A percentile compares a stretch with the other conserved stretches of the same genome.
phyloP scores from a whole-genome alignment of 2,113 vertebrate genomes.

The Machaerirhynchus nigripectus region DNA sequence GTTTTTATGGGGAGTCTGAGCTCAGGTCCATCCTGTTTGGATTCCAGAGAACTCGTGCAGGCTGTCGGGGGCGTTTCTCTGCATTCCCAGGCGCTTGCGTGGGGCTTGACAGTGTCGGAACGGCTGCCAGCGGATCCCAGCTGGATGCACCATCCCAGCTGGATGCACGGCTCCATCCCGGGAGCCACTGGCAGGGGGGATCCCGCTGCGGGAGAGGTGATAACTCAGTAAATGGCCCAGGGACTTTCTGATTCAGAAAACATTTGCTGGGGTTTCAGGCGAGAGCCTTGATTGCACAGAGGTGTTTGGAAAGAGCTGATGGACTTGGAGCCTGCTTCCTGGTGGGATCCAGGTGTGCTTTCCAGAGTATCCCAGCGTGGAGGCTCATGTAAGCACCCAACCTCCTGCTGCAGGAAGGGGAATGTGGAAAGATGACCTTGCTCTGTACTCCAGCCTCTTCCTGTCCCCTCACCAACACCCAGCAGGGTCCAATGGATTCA shows the following conservation, averaged over 20 bases:
- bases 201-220: accelerated
- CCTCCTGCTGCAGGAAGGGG: neutral
- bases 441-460: neutral
- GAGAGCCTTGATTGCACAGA: neutral
- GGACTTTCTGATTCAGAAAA: neutral
- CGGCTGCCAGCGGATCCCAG: neutral
- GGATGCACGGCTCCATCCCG: neutral
- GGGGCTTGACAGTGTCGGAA: neutral
- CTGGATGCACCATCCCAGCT: neutral
- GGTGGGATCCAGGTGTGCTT: accelerated
- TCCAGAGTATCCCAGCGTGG: accelerated
- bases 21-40: neutral
- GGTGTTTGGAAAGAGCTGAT: neutral
- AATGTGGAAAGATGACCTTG: neutral
- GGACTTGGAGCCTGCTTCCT: neutral
- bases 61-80: neutral
- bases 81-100: neutral
- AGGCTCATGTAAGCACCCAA: neutral
- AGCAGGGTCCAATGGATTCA: neutral
- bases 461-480: neutral
- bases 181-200: neutral
- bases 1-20: neutral
- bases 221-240: neutral
- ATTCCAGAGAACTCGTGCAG: neutral
- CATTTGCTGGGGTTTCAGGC: neutral